Evolutionary conservation across 92 coral and sea anemone species (phyloP).

Genomic region (Muricea muricata): DNA sequence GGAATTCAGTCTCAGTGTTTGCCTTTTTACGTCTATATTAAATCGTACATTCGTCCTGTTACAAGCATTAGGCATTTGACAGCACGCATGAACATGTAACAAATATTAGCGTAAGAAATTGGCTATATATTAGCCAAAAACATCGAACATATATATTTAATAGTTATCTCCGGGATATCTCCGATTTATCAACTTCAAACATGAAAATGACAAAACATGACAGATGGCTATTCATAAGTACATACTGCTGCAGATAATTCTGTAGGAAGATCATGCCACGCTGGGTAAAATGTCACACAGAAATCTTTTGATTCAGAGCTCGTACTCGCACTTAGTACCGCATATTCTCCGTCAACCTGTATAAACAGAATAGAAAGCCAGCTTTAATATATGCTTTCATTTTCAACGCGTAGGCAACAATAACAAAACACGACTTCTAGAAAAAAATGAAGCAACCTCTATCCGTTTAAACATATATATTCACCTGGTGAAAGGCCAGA

Average conservation of each 20-base stretch:
- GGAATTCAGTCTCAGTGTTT: too few relatives aligned
- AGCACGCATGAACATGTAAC: background rate
- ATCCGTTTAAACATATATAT: background rate
- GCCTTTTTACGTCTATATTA: too few relatives aligned
- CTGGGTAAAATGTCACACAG: constrained; percentile 77
- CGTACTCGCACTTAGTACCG: constrained; percentile 12
- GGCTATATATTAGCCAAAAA: background rate
- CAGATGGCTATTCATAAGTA: background rate
- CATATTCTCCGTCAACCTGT: constrained; percentile 15
- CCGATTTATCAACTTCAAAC: background rate
- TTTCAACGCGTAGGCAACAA: background rate
- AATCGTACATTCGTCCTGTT: too few relatives aligned
- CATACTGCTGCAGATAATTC: constrained; percentile 81
- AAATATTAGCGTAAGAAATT: background rate
- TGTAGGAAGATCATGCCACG: constrained; percentile 71
- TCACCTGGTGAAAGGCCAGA: constrained; percentile 1
- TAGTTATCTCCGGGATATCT: background rate
- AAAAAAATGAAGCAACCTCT: background rate
- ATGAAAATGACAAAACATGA: background rate
- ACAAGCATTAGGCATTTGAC: background rate
- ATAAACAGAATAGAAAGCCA: background rate
- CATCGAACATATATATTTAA: background rate
- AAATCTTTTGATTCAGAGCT: constrained; percentile 51
- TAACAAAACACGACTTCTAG: background rate
- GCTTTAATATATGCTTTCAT: background rate